Evolutionary conservation across 2,113 vertebrate genomes (phyloP).

Genomic region (Mionectes macconnelli): DNA sequence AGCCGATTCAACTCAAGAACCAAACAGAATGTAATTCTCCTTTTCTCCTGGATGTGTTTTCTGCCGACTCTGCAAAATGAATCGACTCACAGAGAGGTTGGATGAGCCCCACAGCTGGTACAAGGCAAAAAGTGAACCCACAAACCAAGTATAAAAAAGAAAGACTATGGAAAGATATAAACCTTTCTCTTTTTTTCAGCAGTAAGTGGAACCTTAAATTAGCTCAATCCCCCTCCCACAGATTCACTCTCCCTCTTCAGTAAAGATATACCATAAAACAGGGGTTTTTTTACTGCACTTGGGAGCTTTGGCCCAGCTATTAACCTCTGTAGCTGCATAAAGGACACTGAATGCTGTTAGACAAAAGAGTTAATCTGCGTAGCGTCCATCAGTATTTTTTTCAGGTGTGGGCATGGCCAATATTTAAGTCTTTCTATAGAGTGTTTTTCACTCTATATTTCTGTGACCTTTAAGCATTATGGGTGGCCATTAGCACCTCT

Average conservation of each 20-base stretch:
- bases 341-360: neutral
- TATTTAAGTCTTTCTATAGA: neutral
- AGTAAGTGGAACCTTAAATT: neutral
- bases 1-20: fast-evolving
- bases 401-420: neutral
- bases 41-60: neutral
- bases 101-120: neutral
- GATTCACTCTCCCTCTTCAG: neutral
- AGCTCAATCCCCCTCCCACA: neutral
- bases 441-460: neutral
- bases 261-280: neutral
- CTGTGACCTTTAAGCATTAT: neutral
- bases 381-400: neutral
- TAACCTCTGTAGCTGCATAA: neutral
- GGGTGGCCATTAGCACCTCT: constrained; percentile 19
- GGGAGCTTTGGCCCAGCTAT: neutral
- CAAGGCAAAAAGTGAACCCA: neutral
- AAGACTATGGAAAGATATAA: neutral
- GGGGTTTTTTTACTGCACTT: neutral
- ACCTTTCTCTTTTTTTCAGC: neutral
- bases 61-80: neutral
- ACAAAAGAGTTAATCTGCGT: constrained; percentile 4
- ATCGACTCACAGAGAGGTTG: fast-evolving
- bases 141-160: neutral
- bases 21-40: neutral